A percentile compares a stretch with the other conserved stretches of the same genome.
Conservation (phyloP, 2,888 invertebrate species). For the Melinaea menophilus region DNA sequence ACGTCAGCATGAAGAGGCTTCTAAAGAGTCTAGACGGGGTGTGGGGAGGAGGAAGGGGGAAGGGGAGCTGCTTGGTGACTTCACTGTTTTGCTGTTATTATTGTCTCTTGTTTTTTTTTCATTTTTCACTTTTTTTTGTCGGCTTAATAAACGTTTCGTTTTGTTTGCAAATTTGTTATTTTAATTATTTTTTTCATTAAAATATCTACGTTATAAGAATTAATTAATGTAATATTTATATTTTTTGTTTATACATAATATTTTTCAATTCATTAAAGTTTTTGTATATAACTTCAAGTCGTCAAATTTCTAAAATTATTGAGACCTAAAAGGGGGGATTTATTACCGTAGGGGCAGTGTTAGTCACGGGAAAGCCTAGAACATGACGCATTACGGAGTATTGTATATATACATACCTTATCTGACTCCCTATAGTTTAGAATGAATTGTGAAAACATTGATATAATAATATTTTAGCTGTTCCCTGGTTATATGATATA, state of each 20-base stretch:
- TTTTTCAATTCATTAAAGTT: background rate
- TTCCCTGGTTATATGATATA: no score
- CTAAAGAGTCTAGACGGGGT: slow-evolving; percentile 51
- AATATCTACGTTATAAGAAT: slow-evolving; percentile 6
- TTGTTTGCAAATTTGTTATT: slow-evolving; percentile 12
- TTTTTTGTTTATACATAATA: background rate
- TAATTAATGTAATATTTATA: background rate
- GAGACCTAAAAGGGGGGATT: slow-evolving; percentile 5
- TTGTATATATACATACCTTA: slow-evolving; percentile 9
- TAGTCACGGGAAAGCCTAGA: slow-evolving; percentile 16
- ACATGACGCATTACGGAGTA: slow-evolving; percentile 19
- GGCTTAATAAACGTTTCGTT: slow-evolving; percentile 19
- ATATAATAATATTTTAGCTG: background rate
- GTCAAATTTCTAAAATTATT: background rate
- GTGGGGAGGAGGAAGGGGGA: slow-evolving; percentile 21
- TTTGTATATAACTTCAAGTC: background rate
- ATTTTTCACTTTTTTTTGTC: slow-evolving; percentile 23
- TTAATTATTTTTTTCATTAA: background rate
- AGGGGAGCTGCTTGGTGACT: slow-evolving; percentile 28
- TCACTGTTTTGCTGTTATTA: slow-evolving; percentile 29
- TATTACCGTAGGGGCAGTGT: slow-evolving; percentile 6
- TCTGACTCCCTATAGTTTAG: no score
- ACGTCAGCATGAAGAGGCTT: slow-evolving; percentile 42
- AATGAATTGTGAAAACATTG: background rate
- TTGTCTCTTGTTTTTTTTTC: slow-evolving; percentile 29